Evolutionary conservation across 37 sponge, comb jelly and placozoan species (phyloP), one percentile per base, ranked within the genome.

Genomic region (Halisarca cf. caerulea): DNA sequence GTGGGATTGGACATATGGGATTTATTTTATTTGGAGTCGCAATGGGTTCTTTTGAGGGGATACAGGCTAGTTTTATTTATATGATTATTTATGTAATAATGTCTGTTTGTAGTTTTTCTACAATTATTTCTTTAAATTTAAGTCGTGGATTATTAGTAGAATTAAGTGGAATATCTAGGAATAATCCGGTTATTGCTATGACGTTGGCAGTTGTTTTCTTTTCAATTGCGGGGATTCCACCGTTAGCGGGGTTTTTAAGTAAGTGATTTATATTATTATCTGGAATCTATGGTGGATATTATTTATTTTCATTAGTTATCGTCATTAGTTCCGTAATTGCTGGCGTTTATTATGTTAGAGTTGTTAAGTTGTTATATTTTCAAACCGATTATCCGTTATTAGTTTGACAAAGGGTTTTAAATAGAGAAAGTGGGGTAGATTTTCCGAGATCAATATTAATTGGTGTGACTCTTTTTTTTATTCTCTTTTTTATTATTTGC

Each of bases 361-460:
- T 93, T 47, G 91, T 93, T 28, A 88, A 93, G 84, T 79, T 90
- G 79, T 87, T 93, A 40, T 90, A 87, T 84, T 93, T 93, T 90
- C 88, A 71, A 82, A 80, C 75, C 24, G 91, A 84, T 39, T 86
- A 39, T 84, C 60, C 81, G 17, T 32, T 83, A 45, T 90, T 92
- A 83, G 75, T 89, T 80, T 92, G 93, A 58, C 86, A 92, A 80
- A 84, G 54, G 54, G 53, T 60, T 30, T 58, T 82, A 36, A 36
- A 60, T 60, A 58, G 58, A 74, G 59, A 58, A 20, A 14, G 45
- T 27, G n/a, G 60, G 28, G 59, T 58, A 6, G 85, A 55, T 85
- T 85, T 85, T n/a, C 85, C 73, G 20, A 66, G 36, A 42, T 83
- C 89, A 58, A 51, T 84, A 62, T 79, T 89, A 62, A 79, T 83